Percentiles rank a stretch among this genome's conserved stretches.
These are phyloP conservation scores for Petrolisthes manimaculis DNA, from an alignment of 2,888 invertebrate genomes.

Conservation along the genomic window DNA sequence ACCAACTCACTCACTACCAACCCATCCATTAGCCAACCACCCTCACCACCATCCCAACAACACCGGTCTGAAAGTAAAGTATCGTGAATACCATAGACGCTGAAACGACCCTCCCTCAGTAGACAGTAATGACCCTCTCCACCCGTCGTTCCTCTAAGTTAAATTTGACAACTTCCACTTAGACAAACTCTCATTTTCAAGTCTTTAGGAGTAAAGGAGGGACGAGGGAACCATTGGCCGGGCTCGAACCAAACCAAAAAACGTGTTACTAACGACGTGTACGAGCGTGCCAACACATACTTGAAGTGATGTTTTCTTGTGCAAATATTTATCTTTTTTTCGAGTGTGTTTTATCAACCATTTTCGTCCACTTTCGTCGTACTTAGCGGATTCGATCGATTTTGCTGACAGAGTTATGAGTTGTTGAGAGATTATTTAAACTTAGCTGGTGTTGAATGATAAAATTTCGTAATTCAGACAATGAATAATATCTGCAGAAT, in stretches of 20 bases:
- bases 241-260: constrained; percentile 58
- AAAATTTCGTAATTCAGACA: neutral
- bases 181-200: constrained; percentile 59
- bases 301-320: neutral
- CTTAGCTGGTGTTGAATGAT: too few relatives aligned
- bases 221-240: constrained; percentile 51
- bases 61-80: neutral
- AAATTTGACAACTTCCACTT: constrained; percentile 64
- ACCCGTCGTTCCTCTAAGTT: constrained; percentile 56
- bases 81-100: constrained; percentile 22
- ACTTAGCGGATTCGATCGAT: too few relatives aligned
- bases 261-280: constrained; percentile 33
- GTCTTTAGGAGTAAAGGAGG: constrained; percentile 54
- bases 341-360: too few relatives aligned
- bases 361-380: too few relatives aligned
- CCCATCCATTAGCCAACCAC: neutral
- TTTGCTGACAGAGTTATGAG: too few relatives aligned
- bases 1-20: neutral
- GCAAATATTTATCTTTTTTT: too few relatives aligned
- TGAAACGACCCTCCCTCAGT: constrained; percentile 43
- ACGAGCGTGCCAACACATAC: constrained; percentile 1
- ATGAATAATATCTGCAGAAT: too few relatives aligned
- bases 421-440: too few relatives aligned
- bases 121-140: constrained; percentile 60
- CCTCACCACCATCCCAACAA: neutral